Evolutionary conservation across 2,797 vertebrate genomes (phyloP).

Genomic region (Anguilla anguilla): DNA sequence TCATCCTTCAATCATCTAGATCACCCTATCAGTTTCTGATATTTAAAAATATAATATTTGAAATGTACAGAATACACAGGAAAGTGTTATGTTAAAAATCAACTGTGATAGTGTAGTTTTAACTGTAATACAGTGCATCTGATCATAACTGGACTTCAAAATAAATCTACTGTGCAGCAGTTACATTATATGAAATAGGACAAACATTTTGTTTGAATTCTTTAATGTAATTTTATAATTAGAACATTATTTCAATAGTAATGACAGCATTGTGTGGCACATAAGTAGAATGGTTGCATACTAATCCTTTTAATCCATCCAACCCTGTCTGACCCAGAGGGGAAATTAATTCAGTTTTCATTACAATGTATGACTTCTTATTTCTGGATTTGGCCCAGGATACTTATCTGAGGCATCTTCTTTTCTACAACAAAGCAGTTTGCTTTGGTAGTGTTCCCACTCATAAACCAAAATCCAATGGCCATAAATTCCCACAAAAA

Average conservation of each 20-base stretch:
- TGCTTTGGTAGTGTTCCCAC: not conserved
- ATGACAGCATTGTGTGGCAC: not conserved
- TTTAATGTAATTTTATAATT: not conserved
- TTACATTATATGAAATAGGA: not conserved
- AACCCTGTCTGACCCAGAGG: not conserved
- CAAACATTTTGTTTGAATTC: not conserved
- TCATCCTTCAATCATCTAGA: too few species aligned
- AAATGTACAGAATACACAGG: too few species aligned
- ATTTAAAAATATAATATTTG: too few species aligned
- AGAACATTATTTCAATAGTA: not conserved
- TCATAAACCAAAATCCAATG: slow-evolving; percentile 15
- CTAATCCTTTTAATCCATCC: not conserved
- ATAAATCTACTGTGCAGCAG: not conserved
- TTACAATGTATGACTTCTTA: not conserved
- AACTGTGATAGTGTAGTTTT: too few species aligned
- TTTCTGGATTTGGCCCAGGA: not conserved
- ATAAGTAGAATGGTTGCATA: not conserved
- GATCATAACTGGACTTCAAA: not conserved
- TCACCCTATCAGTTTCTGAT: too few species aligned
- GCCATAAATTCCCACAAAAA: slow-evolving; percentile 38
- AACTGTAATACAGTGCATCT: too few species aligned
- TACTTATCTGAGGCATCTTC: not conserved
- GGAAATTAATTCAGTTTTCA: not conserved
- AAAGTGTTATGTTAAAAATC: too few species aligned
- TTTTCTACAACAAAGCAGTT: not conserved